These are phyloP conservation scores for Temnothorax nylanderi DNA, from an alignment of 1,140 invertebrate genomes.

Conservation along the genomic window DNA sequence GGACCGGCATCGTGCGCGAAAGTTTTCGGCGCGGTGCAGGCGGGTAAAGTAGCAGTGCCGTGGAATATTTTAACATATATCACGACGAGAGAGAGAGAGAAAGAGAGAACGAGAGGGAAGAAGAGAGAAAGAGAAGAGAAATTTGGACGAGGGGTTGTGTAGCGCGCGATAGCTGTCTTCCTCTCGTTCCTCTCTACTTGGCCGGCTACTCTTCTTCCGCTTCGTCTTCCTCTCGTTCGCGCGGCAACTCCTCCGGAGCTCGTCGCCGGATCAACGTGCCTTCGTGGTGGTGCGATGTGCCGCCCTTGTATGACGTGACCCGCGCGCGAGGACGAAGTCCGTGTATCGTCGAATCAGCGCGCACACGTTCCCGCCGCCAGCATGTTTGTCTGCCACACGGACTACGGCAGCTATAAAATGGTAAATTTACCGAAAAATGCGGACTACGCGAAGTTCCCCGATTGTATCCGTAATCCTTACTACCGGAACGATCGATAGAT, in stretches of 20 bases:
- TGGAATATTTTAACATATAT: conserved; percentile 80
- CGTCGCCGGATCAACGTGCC: background rate
- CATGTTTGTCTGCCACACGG: conserved; percentile 77
- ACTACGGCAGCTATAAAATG: conserved; percentile 79
- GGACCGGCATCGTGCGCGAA: conserved; percentile 55
- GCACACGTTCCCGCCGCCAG: conserved; percentile 42
- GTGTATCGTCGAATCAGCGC: conserved; percentile 45
- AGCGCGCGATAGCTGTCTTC: conserved; percentile 42
- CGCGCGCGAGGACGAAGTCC: background rate
- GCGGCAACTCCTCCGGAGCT: background rate
- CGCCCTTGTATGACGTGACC: background rate
- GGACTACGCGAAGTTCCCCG: background rate
- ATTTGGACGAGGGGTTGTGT: conserved; percentile 73
- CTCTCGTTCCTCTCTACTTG: conserved; percentile 17
- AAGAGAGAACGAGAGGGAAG: background rate
- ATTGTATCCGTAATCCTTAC: background rate
- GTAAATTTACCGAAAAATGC: conserved; percentile 68
- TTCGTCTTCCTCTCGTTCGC: conserved; percentile 40
- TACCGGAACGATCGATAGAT: conserved; percentile 28
- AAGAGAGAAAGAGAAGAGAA: conserved; percentile 44
- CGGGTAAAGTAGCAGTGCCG: conserved; percentile 62
- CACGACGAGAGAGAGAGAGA: conserved; percentile 45
- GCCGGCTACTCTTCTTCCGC: conserved; percentile 40
- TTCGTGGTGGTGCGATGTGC: background rate
- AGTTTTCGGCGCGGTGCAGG: conserved; percentile 65